Evolutionary conservation across 2,797 vertebrate genomes (phyloP), one percentile per base, ranked within the genome.

Genomic region (Uromys caudimaculatus): DNA sequence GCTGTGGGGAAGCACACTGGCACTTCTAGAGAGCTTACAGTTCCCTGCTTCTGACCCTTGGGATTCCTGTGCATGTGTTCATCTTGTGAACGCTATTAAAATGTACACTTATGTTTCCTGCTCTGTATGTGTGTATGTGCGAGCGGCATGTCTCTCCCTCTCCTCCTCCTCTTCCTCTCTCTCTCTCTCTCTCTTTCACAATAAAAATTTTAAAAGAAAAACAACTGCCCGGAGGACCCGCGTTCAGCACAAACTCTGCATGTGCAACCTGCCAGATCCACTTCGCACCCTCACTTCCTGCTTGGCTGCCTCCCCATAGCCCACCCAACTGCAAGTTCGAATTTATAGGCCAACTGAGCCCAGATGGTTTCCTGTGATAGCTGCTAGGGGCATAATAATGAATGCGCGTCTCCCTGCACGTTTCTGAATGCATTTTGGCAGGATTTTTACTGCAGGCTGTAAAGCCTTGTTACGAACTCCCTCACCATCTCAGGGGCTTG

Each of bases 341-440:
- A 97, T 97, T 98, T 98, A 99, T 98, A 98, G 98, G 98, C 98
- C 90, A 96, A 95, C 97, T 58, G 96, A 90, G 98, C 98, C 98
- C 99, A 99, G 99, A 99, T 99, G 99, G 98, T 98, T 99, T 98
- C 98, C 98, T 98, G 96, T n/a, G 99, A 99, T 99, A 99, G 98
- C 97, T 98, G 96, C 97, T 95, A 93, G 95, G 96, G 96, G 97
- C 96, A 83, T 94, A 89, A 89, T 97, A 97, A 98, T 96, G 97
- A 97, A 82, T 95, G 67, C 83, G 14, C 4, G 17, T 96, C 97
- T 96, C 94, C 89, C 96, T 0, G 6, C 96, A 95, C 12, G 44
- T 73, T 93, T 84, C 94, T 93, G 93, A 97, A 94, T 96, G 92
- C 67, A 0, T 96, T 97, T 97, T 95, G 96, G 97, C 97, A 97